Base-by-base conservation (phyloP, 2,888 invertebrate species). In the Iphiclides podalirius region DNA sequence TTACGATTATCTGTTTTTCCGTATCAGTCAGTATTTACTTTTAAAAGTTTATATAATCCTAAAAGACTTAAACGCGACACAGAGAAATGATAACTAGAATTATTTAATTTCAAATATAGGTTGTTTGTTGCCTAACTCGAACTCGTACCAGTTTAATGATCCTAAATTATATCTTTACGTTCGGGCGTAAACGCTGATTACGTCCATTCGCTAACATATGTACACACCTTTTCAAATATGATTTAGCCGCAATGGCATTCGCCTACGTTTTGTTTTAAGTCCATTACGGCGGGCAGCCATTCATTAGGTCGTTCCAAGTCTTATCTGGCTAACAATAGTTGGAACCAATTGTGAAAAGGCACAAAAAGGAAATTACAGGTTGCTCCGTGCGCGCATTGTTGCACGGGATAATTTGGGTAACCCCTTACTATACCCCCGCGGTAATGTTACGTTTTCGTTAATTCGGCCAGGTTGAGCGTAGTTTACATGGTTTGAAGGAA, bases 331-430 rank as follows among this genome's bases (percentile, higher is more conserved):
- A 63, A 67, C 64, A 66, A 67, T 65, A 60, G 61, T 55, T 46
- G 56, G 55, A 47, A 55, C 55, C 60, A 61, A 71, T 72, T 70
- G 66, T 69, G 61, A 66, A 67, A 67, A 64, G 61, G 63, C 58
- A 70, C 67, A 74, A 73, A 77, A 76, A 72, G 66, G 66, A 77
- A 82, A 84, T 82, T 80, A 81, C 70, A 73, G 72, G 78, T 72
- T 74, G 48, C 58, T 55, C 54, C 51, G 52, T 60, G 57, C 52
- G 60, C 46, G 66, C 66, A 76, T 81, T 81, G 80, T 79, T 60
- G 50, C 35, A 14, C 54, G 54, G 62, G 67, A 72, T 79, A 82
- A 83, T 83, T 82, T 76, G 72, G 72, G 67, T 67, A 71, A 72
- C 73, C 81, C 79, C 78, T 75, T 74, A n/a, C n/a, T n/a, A n/a